A percentile compares a stretch with the other conserved stretches of the same genome.
Evolutionary conservation across 1,140 invertebrate genomes (phyloP).

Genomic region (Dreissena rostriformis): DNA sequence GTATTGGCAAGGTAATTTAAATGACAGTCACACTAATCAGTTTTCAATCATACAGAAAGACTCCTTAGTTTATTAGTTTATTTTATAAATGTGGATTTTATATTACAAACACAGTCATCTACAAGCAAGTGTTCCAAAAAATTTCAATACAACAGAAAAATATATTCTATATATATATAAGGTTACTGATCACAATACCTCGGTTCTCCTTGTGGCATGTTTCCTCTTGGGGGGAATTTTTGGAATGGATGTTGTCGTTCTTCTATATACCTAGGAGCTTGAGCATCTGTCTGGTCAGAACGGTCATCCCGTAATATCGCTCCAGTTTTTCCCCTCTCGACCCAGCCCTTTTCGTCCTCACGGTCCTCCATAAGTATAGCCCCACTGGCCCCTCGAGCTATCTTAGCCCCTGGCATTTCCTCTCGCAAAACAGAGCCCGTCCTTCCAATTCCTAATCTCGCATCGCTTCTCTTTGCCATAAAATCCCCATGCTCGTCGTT

Average conservation of each 20-base stretch:
- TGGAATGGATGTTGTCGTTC: neutral
- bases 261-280: neutral
- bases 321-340: neutral
- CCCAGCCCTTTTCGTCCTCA: neutral
- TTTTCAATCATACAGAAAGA: neutral
- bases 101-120: no score
- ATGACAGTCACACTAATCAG: neutral
- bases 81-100: no score
- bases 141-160: neutral
- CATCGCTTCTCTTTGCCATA: neutral
- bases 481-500: conserved; percentile 10
- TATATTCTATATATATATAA: no score
- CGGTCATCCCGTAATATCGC: neutral
- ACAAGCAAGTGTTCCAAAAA: neutral
- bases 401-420: neutral
- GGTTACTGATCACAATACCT: neutral
- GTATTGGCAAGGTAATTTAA: neutral
- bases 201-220: conserved; percentile 2
- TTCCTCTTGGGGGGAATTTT: neutral
- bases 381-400: neutral
- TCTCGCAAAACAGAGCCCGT: neutral
- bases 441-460: neutral
- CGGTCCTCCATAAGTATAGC: conserved; percentile 16
- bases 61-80: no score
- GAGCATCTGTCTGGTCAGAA: neutral